A percentile compares a stretch with the other conserved stretches of the same genome.
Evolutionary conservation across 2,888 invertebrate genomes (phyloP).

Genomic region (Aphrophora alni): DNA sequence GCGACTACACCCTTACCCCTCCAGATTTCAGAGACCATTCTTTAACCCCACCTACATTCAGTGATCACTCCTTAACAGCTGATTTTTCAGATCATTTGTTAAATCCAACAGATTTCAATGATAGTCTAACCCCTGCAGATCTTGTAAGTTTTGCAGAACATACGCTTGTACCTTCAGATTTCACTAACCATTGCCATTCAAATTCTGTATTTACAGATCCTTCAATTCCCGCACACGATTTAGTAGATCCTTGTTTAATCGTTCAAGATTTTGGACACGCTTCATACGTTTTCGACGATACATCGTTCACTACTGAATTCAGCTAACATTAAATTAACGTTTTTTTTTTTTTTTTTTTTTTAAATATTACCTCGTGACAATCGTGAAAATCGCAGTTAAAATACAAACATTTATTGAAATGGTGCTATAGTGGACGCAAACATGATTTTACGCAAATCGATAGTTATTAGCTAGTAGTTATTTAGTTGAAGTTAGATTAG

Average conservation of each 20-base stretch:
- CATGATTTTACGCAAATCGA: no score
- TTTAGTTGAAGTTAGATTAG: neutral
- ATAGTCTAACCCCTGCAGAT: neutral
- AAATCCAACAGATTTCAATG: neutral
- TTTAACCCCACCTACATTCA: slow-evolving; percentile 27
- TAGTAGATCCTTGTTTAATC: neutral
- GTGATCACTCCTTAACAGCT: slow-evolving; percentile 12
- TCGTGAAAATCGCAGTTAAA: no score
- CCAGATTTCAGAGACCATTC: slow-evolving; percentile 30
- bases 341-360: no score
- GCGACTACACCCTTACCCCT: slow-evolving; percentile 48
- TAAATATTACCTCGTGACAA: neutral
- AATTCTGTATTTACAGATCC: neutral
- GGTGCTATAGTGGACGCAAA: neutral
- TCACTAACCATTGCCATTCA: neutral
- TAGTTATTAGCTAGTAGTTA: neutral
- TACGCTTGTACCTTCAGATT: neutral
- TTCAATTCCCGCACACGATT: neutral
- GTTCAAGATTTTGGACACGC: neutral
- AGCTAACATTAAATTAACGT: neutral
- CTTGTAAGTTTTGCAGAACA: neutral
- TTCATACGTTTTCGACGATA: neutral
- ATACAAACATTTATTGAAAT: neutral
- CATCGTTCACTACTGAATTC: neutral
- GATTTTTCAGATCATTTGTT: neutral